Evolutionary conservation across 2,888 invertebrate species (phyloP).

Genomic region (Xestia ashworthii): DNA sequence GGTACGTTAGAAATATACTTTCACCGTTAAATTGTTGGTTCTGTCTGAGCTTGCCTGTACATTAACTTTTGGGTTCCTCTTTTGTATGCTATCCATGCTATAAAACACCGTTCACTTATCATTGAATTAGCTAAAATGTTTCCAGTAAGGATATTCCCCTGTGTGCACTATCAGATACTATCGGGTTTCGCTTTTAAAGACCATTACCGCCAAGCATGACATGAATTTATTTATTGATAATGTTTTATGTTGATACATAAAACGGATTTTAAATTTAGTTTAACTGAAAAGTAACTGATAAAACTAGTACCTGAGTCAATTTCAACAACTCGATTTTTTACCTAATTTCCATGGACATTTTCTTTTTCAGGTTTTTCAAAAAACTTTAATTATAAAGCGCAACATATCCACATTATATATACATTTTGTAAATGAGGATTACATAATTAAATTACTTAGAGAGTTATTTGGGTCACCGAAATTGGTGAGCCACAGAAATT

Average conservation of each 20-base stretch:
- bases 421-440: too few relatives aligned
- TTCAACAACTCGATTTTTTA: too few relatives aligned
- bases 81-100: not conserved
- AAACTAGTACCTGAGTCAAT: not conserved
- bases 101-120: constrained; percentile 36
- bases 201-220: constrained; percentile 26
- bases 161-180: constrained; percentile 29
- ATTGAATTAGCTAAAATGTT: constrained; percentile 28
- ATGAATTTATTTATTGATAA: constrained; percentile 43
- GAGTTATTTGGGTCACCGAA: too few relatives aligned
- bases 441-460: too few relatives aligned
- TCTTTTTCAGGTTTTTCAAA: too few relatives aligned
- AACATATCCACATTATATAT: too few relatives aligned
- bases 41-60: too few relatives aligned
- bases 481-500: too few relatives aligned
- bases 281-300: not conserved
- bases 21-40: too few relatives aligned
- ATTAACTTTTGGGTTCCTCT: not conserved
- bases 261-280: not conserved
- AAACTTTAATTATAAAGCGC: too few relatives aligned
- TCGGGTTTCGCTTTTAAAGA: constrained; percentile 4
- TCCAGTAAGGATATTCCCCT: constrained; percentile 35
- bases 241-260: constrained; percentile 6
- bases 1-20: too few relatives aligned
- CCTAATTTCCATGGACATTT: too few relatives aligned